Percentiles rank a stretch among this genome's conserved stretches.
Evolutionary conservation across 2,797 vertebrate genomes (phyloP).

Genomic region (Pseudochirops corinnae): DNA sequence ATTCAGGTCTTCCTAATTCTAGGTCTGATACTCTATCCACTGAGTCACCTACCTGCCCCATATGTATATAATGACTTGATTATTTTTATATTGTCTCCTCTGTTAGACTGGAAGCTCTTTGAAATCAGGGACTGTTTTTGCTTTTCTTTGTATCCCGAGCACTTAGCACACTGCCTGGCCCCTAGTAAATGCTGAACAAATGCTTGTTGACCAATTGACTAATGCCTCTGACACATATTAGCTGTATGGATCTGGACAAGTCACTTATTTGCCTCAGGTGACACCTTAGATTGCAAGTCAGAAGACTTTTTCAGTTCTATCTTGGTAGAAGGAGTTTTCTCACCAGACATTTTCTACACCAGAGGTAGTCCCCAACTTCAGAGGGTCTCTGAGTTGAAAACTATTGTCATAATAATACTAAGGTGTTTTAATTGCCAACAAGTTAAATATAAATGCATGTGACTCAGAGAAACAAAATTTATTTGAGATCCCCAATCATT

Average conservation of each 20-base stretch:
- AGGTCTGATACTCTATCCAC: no score
- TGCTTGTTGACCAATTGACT: no score
- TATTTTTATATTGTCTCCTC: no score
- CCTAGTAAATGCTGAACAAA: no score
- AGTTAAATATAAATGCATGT: neutral
- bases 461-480: neutral
- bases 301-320: neutral
- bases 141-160: no score
- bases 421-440: neutral
- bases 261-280: neutral
- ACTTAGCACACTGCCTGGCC: no score
- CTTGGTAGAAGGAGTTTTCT: neutral
- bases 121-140: no score
- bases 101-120: no score
- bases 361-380: neutral
- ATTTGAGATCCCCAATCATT: neutral
- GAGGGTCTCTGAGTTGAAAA: no score
- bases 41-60: no score
- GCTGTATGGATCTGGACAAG: neutral
- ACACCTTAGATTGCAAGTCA: neutral
- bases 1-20: no score
- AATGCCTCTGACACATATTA: neutral
- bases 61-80: no score
- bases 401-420: neutral
- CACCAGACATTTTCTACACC: neutral